Base-by-base conservation (phyloP, 2,888 invertebrate genomes). In the Odontomyia ornata region DNA sequence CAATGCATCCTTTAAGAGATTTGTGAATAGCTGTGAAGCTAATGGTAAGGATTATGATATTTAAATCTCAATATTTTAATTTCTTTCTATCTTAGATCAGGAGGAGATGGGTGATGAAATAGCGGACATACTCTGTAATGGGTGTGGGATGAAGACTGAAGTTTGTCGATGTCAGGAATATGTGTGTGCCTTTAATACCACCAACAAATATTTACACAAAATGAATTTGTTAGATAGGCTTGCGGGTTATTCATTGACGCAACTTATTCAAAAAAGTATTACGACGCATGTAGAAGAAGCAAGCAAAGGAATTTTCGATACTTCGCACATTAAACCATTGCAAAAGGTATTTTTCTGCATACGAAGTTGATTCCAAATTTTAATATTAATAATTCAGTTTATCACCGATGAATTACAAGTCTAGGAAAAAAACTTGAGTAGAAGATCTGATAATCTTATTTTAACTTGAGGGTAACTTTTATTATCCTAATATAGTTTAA, bases 301-400 rank as follows among this genome's bases (percentile, higher is more conserved):
- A 0, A 97, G 97, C 83, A 93, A 94, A 81, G 95, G 95, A 36
- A 93, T 93, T 82, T 97, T 95, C 88, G 95, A 97, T 87, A 90
- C 91, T 23, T 93, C 95, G 4, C 95, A 95, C 82, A 89, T 97
- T 72, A 88, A 88, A n/a, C 88, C 89, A 75, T 87, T 97, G 21
- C 93, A 95, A 87, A 90, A 90, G 84, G 93, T 93, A 87, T 83
- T 36, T 36, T n/a, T n/a, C n/a, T n/a, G n/a, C n/a, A n/a, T n/a
- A n/a, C n/a, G n/a, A n/a, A n/a, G n/a, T n/a, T n/a, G n/a, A n/a
- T n/a, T n/a, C n/a, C n/a, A n/a, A n/a, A n/a, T n/a, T n/a, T n/a
- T n/a, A n/a, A n/a, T n/a, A n/a, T n/a, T n/a, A n/a, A n/a, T n/a
- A n/a, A n/a, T n/a, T n/a, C n/a, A n/a, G n/a, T n/a, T n/a, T n/a